phyloP scores from a whole-genome alignment of 2,888 invertebrate species.

The Rapana venosa region DNA sequence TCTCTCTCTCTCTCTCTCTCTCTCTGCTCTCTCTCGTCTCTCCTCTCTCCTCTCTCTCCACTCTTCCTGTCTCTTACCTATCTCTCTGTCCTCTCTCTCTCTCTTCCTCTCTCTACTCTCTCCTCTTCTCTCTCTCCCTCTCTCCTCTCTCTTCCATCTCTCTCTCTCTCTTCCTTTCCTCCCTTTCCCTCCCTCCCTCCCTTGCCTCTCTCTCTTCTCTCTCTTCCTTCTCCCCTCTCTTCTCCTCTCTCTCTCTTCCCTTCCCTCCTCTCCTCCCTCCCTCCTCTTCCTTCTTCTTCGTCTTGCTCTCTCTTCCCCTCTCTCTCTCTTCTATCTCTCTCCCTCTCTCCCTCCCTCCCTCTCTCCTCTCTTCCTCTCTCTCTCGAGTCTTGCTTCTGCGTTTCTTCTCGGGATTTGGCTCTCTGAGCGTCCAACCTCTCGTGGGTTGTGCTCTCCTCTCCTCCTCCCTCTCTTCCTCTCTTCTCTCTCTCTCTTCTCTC shows the following conservation, averaged over 20 bases:
- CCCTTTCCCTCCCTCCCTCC: background rate
- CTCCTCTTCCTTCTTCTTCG: background rate
- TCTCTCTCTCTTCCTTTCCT: background rate
- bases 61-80: no score
- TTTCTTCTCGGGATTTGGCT: no score
- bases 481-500: background rate
- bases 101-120: no score
- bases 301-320: background rate
- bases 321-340: background rate
- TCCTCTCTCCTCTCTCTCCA: no score
- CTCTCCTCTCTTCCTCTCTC: background rate
- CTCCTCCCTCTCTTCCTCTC: background rate
- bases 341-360: background rate
- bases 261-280: background rate
- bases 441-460: no score
- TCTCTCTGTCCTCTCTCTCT: no score
- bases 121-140: no score
- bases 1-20: no score
- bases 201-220: background rate
- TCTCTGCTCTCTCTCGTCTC: no score
- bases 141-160: background rate
- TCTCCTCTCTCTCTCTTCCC: background rate
- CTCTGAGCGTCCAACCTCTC: no score
- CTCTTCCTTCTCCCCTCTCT: background rate
- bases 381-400: no score